phyloP scores from a whole-genome alignment of 2,113 vertebrate species.

The Fregata magnificens region DNA sequence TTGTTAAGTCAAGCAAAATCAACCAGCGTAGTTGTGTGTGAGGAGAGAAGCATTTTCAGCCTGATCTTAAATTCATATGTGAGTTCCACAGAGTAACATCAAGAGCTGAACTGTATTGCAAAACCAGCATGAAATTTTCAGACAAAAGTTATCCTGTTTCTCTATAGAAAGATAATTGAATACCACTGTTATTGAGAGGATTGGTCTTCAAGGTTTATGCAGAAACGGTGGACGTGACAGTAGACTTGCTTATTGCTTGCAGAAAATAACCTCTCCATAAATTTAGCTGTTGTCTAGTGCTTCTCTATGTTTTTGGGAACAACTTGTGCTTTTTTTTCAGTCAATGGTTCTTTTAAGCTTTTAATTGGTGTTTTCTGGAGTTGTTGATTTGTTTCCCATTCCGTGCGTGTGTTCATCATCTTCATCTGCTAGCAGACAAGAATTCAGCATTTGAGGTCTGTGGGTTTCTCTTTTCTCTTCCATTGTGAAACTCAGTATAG shows the following conservation, averaged over 20 bases:
- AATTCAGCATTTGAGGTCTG: neutral
- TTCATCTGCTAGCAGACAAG: neutral
- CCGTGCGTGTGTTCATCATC: neutral
- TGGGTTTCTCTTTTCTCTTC: neutral
- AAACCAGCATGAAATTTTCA: neutral
- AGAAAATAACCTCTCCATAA: neutral
- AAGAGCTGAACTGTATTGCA: neutral
- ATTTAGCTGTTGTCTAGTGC: neutral
- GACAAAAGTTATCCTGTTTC: neutral
- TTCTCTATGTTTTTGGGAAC: neutral
- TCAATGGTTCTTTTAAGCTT: neutral
- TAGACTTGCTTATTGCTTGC: neutral
- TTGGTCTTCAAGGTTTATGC: neutral
- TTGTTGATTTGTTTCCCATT: neutral
- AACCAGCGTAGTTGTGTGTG: neutral
- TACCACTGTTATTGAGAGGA: neutral
- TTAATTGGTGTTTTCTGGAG: neutral
- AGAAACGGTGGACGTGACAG: neutral
- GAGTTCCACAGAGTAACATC: neutral
- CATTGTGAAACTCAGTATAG: neutral
- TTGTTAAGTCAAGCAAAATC: neutral
- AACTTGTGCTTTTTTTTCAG: neutral
- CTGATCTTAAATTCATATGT: neutral
- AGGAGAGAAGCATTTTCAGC: neutral
- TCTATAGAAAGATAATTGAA: neutral